These are phyloP conservation scores for Nixonia krombeini DNA, from an alignment of 1,140 invertebrate genomes.

Conservation along the genomic window DNA sequence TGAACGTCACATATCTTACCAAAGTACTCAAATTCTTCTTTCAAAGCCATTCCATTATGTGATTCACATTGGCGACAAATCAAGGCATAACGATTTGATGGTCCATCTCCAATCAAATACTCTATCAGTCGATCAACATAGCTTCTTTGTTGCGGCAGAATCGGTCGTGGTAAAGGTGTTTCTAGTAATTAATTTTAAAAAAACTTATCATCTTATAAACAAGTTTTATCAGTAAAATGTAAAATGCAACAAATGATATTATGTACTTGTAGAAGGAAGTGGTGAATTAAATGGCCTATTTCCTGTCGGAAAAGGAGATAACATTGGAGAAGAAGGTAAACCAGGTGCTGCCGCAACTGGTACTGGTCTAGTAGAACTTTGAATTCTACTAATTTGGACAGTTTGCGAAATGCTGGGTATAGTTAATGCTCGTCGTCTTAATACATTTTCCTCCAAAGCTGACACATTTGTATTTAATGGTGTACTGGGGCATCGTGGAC, in stretches of 20 bases:
- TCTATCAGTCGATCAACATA: slow-evolving; percentile 92
- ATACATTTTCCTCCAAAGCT: slow-evolving; percentile 35
- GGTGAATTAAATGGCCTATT: slow-evolving; percentile 52
- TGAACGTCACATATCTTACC: slow-evolving; percentile 67
- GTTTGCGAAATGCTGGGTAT: slow-evolving; percentile 47
- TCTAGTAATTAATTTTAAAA: slow-evolving; percentile 20
- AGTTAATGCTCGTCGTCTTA: slow-evolving; percentile 60
- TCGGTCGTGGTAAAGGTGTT: slow-evolving; percentile 69
- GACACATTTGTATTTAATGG: slow-evolving; percentile 29
- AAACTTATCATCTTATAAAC: slow-evolving; percentile 11
- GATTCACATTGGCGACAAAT: slow-evolving; percentile 92
- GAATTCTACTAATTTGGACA: slow-evolving; percentile 37
- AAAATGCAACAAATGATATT: slow-evolving; percentile 41
- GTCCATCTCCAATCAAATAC: slow-evolving; percentile 95
- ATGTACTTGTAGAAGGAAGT: slow-evolving; percentile 49
- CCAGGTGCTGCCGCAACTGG: slow-evolving; percentile 34
- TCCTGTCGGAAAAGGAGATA: slow-evolving; percentile 40
- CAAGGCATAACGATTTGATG: slow-evolving; percentile 92
- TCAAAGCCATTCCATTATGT: slow-evolving; percentile 98
- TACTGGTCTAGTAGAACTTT: slow-evolving; percentile 14
- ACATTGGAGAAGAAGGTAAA: slow-evolving; percentile 29
- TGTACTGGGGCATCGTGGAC: slow-evolving; percentile 56
- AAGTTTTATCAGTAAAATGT: slow-evolving; percentile 3
- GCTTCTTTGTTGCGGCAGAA: slow-evolving; percentile 75
- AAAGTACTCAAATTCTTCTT: slow-evolving; percentile 96